phyloP scores from a whole-genome alignment of 2,797 vertebrate genomes.

The Gephyroberyx darwinii region DNA sequence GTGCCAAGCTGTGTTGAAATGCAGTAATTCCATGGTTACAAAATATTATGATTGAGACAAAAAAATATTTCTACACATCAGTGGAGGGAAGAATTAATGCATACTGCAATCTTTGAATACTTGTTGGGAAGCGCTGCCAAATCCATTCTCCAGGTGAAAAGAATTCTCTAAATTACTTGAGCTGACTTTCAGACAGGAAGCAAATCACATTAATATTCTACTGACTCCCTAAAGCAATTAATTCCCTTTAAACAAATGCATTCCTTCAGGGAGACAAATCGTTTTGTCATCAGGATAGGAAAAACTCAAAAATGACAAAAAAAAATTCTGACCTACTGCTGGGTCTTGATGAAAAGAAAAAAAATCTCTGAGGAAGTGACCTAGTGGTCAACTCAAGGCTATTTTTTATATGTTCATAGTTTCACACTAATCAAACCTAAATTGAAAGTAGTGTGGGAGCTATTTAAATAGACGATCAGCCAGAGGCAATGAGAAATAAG shows the following conservation, averaged over 20 bases:
- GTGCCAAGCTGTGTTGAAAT: slow-evolving; percentile 18
- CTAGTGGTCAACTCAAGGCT: slow-evolving; percentile 21
- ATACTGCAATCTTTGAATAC: not conserved
- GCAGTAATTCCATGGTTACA: slow-evolving; percentile 15
- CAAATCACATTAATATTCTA: slow-evolving; percentile 60
- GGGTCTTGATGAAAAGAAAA: slow-evolving; percentile 7
- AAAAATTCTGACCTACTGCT: not conserved
- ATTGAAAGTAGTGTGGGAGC: not conserved
- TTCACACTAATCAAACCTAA: slow-evolving; percentile 6
- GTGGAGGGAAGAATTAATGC: slow-evolving; percentile 1
- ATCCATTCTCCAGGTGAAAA: not conserved
- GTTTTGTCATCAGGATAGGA: slow-evolving; percentile 33
- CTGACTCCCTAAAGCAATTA: slow-evolving; percentile 30
- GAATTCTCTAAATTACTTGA: slow-evolving; percentile 14
- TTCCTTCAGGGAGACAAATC: slow-evolving; percentile 18
- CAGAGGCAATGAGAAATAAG: slow-evolving; percentile 9
- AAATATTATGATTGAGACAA: not conserved
- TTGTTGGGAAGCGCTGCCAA: not conserved
- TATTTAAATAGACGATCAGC: not conserved
- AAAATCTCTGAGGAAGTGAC: slow-evolving; percentile 38
- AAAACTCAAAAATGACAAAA: slow-evolving; percentile 11
- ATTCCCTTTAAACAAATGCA: slow-evolving; percentile 47
- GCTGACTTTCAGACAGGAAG: slow-evolving; percentile 37
- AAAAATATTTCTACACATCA: slow-evolving; percentile 4
- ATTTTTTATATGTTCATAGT: slow-evolving; percentile 8